Evolutionary conservation across 1,140 invertebrate species (phyloP), one percentile per base, ranked within the genome.

Genomic region (Acromyrmex heyeri): DNA sequence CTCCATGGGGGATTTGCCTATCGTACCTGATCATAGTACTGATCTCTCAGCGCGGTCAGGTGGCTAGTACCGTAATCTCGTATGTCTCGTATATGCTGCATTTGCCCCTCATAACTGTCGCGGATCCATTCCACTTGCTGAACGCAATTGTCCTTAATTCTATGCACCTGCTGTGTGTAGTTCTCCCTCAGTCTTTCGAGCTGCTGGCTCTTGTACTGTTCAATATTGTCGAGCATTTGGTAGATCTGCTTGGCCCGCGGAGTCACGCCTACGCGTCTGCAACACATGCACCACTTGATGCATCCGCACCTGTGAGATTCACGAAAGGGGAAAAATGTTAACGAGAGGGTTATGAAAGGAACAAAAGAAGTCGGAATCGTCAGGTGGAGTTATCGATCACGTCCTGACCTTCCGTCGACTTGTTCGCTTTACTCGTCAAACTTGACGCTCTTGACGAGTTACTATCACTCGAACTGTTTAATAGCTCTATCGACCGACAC

Each of bases 81-180:
- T 86, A 99, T 98, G 90, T 99, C 98, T 85, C 97, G 96, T 21
- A 99, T 96, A 94, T 99, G 98, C 91, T 97, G 97, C 30, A 97
- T 97, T 95, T 99, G 98, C 18, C 96, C 96, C 87, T 97, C 97
- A 94, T 99, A 99, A 93, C 98, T 99, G 91, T 97, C 98, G 92
- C 98, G 97, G 83, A 99, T 98, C 97, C 97, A 98, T 92, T 99
- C 98, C 94, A 99, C 97, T 96, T 99, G 98, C 92, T 98, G 97
- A 16, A 97, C 96, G 92, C 98, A 99, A 91, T 99, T 99, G 89
- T 99, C 98, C 92, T 98, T 97, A 86, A 99, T 99, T 89, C 97
- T 96, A 92, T 97, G 97, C 64, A 98, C 97, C 96, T 99, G 98
- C 93, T 97, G 96, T 18, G 97, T 97, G 92, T 99, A 99, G 94